These are phyloP conservation scores for Rhinichthys osculus DNA, from an alignment of 2,797 vertebrate species.

Conservation along the genomic window DNA sequence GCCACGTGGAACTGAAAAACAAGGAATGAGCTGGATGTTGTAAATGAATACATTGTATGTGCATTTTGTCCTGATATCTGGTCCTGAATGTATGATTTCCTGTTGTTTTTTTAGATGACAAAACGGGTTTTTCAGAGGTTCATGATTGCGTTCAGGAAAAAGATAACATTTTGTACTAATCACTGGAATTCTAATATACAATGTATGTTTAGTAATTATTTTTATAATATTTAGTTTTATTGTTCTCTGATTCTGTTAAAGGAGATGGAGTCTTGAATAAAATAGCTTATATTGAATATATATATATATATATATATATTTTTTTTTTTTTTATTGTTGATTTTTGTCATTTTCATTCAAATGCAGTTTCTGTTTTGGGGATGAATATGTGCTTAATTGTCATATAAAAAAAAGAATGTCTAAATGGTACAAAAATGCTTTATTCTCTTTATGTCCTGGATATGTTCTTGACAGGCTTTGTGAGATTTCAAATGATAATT, in stretches of 20 bases:
- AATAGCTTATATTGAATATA: not conserved
- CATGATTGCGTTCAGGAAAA: not conserved
- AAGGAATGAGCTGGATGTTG: not conserved
- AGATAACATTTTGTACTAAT: not conserved
- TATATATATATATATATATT: not conserved
- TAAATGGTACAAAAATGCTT: not conserved
- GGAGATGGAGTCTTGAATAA: not conserved
- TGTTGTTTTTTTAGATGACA: not conserved
- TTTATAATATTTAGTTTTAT: not conserved
- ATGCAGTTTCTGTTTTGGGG: not conserved
- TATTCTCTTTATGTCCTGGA: not conserved
- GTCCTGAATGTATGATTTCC: slow-evolving; percentile 25
- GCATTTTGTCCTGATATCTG: not conserved
- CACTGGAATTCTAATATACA: not conserved
- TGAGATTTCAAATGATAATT: too few relatives aligned
- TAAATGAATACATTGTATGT: not conserved
- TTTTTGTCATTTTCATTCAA: not conserved
- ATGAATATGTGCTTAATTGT: not conserved
- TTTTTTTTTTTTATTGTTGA: not conserved
- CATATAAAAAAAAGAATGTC: not conserved
- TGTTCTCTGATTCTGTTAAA: slow-evolving; percentile 5
- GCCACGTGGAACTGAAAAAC: not conserved
- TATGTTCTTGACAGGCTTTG: not conserved
- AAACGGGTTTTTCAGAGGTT: not conserved
- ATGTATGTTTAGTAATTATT: not conserved